Percentiles rank a stretch among this genome's conserved stretches.
These are phyloP conservation scores for Drosophila barbarae DNA, from an alignment of 2,888 invertebrate species.

Conservation along the genomic window DNA sequence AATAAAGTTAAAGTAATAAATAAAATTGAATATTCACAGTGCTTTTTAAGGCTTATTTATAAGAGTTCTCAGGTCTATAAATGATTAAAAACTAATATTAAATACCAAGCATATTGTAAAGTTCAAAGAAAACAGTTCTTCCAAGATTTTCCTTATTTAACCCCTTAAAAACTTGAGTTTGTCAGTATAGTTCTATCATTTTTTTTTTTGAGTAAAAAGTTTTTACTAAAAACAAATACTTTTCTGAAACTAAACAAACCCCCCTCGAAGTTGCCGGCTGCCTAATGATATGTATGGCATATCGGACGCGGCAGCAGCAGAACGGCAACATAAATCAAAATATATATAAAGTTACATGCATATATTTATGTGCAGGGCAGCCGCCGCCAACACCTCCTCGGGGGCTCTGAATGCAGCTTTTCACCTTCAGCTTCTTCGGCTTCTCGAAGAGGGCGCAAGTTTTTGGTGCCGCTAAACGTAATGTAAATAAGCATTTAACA, in stretches of 20 bases:
- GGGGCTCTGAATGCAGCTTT: constrained; percentile 12
- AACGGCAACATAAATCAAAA: constrained; percentile 65
- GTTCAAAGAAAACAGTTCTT: background rate
- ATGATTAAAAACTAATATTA: background rate
- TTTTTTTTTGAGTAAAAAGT: background rate
- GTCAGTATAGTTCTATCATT: background rate
- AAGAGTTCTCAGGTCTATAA: background rate
- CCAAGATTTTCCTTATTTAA: background rate
- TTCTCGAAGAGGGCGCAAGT: constrained; percentile 2
- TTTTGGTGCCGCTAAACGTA: constrained; percentile 73
- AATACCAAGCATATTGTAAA: background rate
- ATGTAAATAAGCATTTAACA: constrained; percentile 76
- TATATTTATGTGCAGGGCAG: constrained; percentile 5
- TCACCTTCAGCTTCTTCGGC: constrained; percentile 5
- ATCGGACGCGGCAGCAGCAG: constrained; percentile 41
- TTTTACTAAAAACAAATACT: no score
- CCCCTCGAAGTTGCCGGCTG: constrained; percentile 17
- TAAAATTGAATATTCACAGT: no score
- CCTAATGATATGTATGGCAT: constrained; percentile 70
- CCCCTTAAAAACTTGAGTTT: background rate
- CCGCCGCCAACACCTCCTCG: constrained; percentile 17
- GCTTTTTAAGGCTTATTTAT: no score
- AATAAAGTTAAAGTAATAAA: no score
- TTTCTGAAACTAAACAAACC: constrained; percentile 16
- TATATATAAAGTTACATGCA: constrained; percentile 37